A percentile compares a stretch with the other conserved stretches of the same genome.
Conservation (phyloP, 2,888 invertebrate genomes). For the Dendrolimus pini region DNA sequence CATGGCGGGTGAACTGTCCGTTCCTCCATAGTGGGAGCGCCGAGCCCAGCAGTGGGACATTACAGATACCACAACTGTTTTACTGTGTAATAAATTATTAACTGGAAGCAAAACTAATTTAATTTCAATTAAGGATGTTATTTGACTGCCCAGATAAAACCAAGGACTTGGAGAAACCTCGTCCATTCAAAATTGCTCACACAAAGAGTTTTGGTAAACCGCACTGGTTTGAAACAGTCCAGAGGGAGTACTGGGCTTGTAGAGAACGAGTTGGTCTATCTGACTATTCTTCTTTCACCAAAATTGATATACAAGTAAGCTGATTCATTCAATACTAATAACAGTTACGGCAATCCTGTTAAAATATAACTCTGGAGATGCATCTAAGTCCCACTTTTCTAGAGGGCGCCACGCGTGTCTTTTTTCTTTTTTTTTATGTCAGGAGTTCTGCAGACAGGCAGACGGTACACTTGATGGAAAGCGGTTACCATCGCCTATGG, state of each 20-base stretch:
- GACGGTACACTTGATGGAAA: no score
- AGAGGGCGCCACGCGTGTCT: no score
- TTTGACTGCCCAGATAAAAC: slow-evolving; percentile 47
- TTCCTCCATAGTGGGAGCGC: no score
- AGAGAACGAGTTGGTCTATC: slow-evolving; percentile 94
- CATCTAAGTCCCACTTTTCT: no score
- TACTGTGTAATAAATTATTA: slow-evolving; percentile 7
- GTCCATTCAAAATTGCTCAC: slow-evolving; percentile 81
- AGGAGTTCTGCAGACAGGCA: no score
- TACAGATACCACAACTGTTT: no score
- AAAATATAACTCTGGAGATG: no score
- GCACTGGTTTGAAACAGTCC: slow-evolving; percentile 93
- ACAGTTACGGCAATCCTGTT: neutral
- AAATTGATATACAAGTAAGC: slow-evolving; percentile 93
- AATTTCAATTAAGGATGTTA: neutral
- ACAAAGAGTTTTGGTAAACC: slow-evolving; percentile 94
- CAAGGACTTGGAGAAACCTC: slow-evolving; percentile 26
- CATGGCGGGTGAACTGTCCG: no score
- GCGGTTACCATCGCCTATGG: no score
- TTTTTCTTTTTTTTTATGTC: no score
- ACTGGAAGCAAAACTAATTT: neutral
- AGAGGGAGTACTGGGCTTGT: slow-evolving; percentile 94
- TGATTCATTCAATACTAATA: neutral
- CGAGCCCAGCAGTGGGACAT: no score
- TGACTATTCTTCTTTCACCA: slow-evolving; percentile 98